phyloP scores from a whole-genome alignment of 2,797 vertebrate genomes.

The Anguilla pacifica region DNA sequence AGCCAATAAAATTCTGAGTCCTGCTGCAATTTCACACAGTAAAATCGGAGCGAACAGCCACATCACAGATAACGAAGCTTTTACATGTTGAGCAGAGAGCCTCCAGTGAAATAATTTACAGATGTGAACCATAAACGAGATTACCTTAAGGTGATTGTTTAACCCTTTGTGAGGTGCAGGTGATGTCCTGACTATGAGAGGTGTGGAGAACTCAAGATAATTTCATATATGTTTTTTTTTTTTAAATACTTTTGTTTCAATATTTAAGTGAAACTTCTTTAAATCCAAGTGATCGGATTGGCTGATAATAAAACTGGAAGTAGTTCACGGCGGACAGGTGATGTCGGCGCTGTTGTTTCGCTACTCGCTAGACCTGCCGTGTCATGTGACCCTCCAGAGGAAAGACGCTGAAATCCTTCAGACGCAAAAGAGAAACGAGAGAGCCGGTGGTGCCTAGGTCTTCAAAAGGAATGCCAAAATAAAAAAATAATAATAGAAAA shows the following conservation, averaged over 20 bases:
- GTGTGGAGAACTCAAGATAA: background rate
- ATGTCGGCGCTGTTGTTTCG: slow-evolving; percentile 47
- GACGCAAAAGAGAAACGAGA: slow-evolving; percentile 19
- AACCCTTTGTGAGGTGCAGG: slow-evolving; percentile 46
- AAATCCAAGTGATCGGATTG: too few relatives aligned
- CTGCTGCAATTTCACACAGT: slow-evolving; percentile 54
- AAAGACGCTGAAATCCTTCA: slow-evolving; percentile 28
- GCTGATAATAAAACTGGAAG: too few relatives aligned
- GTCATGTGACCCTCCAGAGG: slow-evolving; percentile 15
- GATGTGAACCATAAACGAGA: slow-evolving; percentile 51
- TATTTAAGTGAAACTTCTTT: too few relatives aligned
- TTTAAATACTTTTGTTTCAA: too few relatives aligned
- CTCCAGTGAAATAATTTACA: slow-evolving; percentile 55
- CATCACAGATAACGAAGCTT: slow-evolving; percentile 53
- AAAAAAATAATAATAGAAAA: slow-evolving; percentile 42
- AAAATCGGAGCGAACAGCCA: slow-evolving; percentile 52
- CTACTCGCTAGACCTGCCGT: slow-evolving; percentile 40
- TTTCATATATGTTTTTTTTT: too few relatives aligned
- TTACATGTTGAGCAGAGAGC: slow-evolving; percentile 42
- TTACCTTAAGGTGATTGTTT: slow-evolving; percentile 64
- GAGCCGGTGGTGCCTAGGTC: slow-evolving; percentile 27
- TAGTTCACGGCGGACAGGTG: slow-evolving; percentile 27
- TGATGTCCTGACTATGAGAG: slow-evolving; percentile 26
- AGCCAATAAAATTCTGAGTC: slow-evolving; percentile 68
- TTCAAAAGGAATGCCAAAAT: slow-evolving; percentile 23